Evolutionary conservation across 2,113 vertebrate genomes (phyloP).

Genomic region (Rhea americana): DNA sequence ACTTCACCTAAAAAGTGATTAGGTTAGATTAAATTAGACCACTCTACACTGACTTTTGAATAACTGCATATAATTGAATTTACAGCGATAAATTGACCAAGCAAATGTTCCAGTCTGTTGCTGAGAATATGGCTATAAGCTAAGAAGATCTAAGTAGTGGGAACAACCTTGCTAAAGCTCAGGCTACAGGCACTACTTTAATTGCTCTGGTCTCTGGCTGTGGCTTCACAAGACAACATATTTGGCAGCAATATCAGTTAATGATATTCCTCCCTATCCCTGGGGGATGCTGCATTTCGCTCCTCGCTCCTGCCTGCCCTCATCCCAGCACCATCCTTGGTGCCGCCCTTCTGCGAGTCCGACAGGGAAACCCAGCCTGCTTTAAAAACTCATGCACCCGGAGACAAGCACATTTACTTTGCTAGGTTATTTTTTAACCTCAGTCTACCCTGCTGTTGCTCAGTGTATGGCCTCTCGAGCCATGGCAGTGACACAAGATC

Average conservation of each 20-base stretch:
- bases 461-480: neutral
- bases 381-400: neutral
- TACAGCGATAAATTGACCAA: neutral
- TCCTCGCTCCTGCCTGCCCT: neutral
- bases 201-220: neutral
- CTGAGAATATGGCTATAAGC: neutral
- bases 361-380: neutral
- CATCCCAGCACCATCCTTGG: neutral
- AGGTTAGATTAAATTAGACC: neutral
- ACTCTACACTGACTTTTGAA: neutral
- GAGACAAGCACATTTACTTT: neutral
- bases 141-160: neutral
- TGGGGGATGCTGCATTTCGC: neutral
- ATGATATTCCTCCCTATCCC: neutral
- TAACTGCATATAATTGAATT: neutral
- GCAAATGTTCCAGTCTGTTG: neutral
- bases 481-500: neutral
- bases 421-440: conserved; percentile 35
- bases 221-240: neutral
- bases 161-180: neutral
- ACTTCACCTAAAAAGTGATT: neutral
- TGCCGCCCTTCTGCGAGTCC: neutral
- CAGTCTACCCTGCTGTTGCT: neutral
- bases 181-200: neutral
- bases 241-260: neutral